These are phyloP conservation scores for Tapirus indicus DNA, from an alignment of 2,797 vertebrate genomes.

Conservation along the genomic window DNA sequence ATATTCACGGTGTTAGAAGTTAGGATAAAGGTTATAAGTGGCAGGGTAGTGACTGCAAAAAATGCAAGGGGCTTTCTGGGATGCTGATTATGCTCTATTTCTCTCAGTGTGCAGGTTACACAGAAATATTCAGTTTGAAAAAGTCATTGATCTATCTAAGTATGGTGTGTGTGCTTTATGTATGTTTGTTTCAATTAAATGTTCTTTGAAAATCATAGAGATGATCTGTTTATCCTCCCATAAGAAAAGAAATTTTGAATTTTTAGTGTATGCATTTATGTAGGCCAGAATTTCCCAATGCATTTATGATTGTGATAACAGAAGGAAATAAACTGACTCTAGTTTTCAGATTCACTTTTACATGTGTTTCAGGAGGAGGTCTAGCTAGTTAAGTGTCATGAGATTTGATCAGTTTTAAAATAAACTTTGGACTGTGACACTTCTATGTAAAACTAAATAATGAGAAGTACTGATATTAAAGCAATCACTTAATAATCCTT, in stretches of 20 bases:
- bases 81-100: not conserved
- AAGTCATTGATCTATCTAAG: not conserved
- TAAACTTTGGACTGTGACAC: not conserved
- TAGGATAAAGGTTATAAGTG: not conserved
- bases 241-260: not conserved
- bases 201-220: not conserved
- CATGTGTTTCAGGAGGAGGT: not conserved
- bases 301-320: not conserved
- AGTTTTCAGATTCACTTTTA: not conserved
- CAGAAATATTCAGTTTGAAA: not conserved
- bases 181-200: not conserved
- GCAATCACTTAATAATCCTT: not conserved
- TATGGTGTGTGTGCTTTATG: not conserved
- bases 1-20: not conserved
- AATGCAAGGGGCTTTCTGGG: not conserved
- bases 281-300: not conserved
- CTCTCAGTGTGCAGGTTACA: not conserved
- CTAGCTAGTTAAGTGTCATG: not conserved
- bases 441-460: not conserved
- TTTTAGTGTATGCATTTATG: not conserved
- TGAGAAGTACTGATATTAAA: not conserved
- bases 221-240: not conserved
- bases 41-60: not conserved
- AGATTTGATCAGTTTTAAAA: not conserved
- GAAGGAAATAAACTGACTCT: not conserved